A percentile compares a stretch with the other conserved stretches of the same genome.
Evolutionary conservation across 2,888 invertebrate genomes (phyloP).

Genomic region (Hololepta plana): DNA sequence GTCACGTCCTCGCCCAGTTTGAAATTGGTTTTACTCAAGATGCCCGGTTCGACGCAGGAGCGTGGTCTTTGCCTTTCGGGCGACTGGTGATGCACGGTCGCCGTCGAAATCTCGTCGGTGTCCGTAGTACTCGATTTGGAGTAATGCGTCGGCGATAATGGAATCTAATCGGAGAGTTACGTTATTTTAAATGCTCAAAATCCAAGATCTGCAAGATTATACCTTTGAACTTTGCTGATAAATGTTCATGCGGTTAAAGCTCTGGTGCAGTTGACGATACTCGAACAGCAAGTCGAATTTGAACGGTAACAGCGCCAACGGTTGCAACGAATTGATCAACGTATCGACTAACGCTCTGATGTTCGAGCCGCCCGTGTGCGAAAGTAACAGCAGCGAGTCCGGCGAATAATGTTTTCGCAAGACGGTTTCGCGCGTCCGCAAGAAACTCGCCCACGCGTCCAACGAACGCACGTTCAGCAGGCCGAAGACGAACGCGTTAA

Average conservation of each 20-base stretch:
- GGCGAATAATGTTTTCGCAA: slow-evolving; percentile 63
- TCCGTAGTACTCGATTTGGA: slow-evolving; percentile 27
- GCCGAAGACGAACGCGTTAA: slow-evolving; percentile 77
- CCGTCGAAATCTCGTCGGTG: slow-evolving; percentile 23
- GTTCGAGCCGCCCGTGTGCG: slow-evolving; percentile 40
- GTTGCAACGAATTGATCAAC: slow-evolving; percentile 58
- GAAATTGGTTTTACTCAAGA: slow-evolving; percentile 18
- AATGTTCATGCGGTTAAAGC: slow-evolving; percentile 47
- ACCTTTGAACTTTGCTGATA: too few relatives aligned
- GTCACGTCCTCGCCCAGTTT: slow-evolving; percentile 27
- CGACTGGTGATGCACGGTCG: slow-evolving; percentile 34
- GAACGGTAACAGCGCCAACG: slow-evolving; percentile 62
- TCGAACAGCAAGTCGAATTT: slow-evolving; percentile 67
- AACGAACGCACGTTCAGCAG: slow-evolving; percentile 71
- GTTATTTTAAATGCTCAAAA: too few relatives aligned
- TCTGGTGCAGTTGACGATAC: slow-evolving; percentile 55
- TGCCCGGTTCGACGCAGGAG: slow-evolving; percentile 44
- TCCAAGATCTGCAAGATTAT: too few relatives aligned
- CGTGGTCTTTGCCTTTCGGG: slow-evolving; percentile 43
- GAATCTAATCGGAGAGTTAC: slow-evolving; percentile 1
- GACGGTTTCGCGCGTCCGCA: slow-evolving; percentile 67
- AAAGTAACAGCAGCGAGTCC: slow-evolving; percentile 50
- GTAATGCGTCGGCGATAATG: slow-evolving; percentile 5
- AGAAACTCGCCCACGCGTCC: slow-evolving; percentile 78
- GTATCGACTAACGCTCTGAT: slow-evolving; percentile 49